Evolutionary conservation across 2,797 vertebrate genomes (phyloP), one percentile per base, ranked within the genome.

Genomic region (Craterocephalus amniculus): DNA sequence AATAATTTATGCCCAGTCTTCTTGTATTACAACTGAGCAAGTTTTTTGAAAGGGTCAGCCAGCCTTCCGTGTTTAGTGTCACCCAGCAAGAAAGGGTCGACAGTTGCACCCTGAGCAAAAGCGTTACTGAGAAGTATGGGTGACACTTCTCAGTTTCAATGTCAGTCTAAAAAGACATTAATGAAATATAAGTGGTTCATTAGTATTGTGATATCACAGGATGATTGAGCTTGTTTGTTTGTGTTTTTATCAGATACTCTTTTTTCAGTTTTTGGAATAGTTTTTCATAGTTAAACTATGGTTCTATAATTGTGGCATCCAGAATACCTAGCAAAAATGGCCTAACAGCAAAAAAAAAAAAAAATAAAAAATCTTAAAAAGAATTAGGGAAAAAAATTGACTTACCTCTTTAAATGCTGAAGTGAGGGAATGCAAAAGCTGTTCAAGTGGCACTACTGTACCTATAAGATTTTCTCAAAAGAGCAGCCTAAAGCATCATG

Each of bases 1-100:
- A 79, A 79, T 91, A 88, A 91, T 91, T 85, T 89, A 89, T 86
- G 77, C 64, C 31, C 57, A 22, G 62, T 51, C 55, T 81, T 86
- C 87, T 91, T 83, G 69, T 64, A 67, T 92, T 89, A 89, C 83
- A n/a, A 43, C 64, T 54, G 40, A 36, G 68, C 69, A 79, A 57
- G 57, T 74, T 70, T 80, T 77, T 80, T 61, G 63, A 58, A 43
- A 29, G 69, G 70, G 81, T 85, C 80, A 72, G 60, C 67, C 35
- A 70, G 32, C 27, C 60, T 76, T 85, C 79, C 83, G 78, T 83
- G 71, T 83, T 90, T 91, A 88, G 83, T 71, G 58, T 71, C 65
- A 82, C 71, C 67, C 65, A 81, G 83, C 71, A 87, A 64, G 80
- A 82, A 31, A 36, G 24, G 69, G 79, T 80, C 61, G 80, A 71